Evolutionary conservation across 2,113 vertebrate genomes (phyloP).

Genomic region (Cyphomyrus discorhynchus): DNA sequence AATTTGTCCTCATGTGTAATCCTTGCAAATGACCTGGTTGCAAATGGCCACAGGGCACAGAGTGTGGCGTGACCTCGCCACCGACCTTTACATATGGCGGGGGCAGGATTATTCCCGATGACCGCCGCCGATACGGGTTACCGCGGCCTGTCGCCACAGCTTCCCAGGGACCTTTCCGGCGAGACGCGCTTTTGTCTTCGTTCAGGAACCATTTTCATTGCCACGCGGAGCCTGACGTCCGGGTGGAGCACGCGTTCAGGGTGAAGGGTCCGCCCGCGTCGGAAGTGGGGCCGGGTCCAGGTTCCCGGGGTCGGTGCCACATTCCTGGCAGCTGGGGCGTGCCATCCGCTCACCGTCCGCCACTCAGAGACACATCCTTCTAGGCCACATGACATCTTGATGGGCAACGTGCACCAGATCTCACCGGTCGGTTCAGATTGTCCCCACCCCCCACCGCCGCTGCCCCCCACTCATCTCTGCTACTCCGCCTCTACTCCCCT

Average conservation of each 20-base stretch:
- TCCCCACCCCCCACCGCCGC: not conserved
- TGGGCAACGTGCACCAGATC: constrained; percentile 18
- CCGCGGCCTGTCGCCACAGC: not conserved
- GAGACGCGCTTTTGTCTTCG: constrained; percentile 14
- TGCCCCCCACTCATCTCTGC: constrained; percentile 14
- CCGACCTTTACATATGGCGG: not conserved
- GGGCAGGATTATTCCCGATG: not conserved
- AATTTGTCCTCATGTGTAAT: not conserved
- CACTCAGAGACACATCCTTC: not conserved
- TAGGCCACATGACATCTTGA: constrained; percentile 18
- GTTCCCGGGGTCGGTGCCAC: not conserved
- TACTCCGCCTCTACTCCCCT: not conserved
- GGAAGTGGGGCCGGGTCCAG: not conserved
- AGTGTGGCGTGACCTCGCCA: not conserved
- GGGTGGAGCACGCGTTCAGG: not conserved
- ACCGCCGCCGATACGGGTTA: not conserved
- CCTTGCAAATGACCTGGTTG: not conserved
- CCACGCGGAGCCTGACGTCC: not conserved
- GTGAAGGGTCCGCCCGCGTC: not conserved
- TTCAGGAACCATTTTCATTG: not conserved
- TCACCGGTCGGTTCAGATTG: constrained; percentile 30
- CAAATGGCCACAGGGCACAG: not conserved
- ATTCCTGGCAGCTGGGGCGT: not conserved
- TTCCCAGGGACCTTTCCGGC: not conserved
- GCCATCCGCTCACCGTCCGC: not conserved